A percentile compares a stretch with the other conserved stretches of the same genome.
phyloP scores from a whole-genome alignment of 2,113 vertebrate genomes.

The Sitta europaea region DNA sequence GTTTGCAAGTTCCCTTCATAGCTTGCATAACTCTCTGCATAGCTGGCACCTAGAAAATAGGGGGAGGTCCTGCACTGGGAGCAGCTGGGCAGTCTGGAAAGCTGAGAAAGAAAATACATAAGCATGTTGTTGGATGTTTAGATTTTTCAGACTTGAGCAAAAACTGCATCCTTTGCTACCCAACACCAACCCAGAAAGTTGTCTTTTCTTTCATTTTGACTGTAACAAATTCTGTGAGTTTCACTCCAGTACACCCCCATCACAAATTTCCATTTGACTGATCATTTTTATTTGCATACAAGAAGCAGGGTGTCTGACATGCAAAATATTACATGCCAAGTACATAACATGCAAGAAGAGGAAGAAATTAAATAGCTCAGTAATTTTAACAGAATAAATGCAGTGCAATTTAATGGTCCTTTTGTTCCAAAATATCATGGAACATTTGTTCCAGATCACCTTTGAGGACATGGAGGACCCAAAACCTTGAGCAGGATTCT shows the following conservation, averaged over 20 bases:
- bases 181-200: not conserved
- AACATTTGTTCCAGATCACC: not conserved
- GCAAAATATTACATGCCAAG: not conserved
- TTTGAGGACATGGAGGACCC: not conserved
- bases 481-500: not conserved
- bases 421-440: not conserved
- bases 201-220: not conserved
- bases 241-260: not conserved
- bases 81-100: not conserved
- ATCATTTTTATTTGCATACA: not conserved
- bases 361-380: not conserved
- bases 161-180: fast-evolving
- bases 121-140: fast-evolving
- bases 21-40: not conserved
- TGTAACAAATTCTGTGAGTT: not conserved
- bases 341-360: not conserved
- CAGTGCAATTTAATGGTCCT: not conserved
- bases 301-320: not conserved
- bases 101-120: not conserved
- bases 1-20: not conserved
- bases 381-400: not conserved
- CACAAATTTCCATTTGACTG: not conserved
- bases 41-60: not conserved
- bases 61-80: not conserved
- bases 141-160: not conserved